Base-by-base conservation (phyloP, 2,888 invertebrate genomes). In the Idaea dimidiata region DNA sequence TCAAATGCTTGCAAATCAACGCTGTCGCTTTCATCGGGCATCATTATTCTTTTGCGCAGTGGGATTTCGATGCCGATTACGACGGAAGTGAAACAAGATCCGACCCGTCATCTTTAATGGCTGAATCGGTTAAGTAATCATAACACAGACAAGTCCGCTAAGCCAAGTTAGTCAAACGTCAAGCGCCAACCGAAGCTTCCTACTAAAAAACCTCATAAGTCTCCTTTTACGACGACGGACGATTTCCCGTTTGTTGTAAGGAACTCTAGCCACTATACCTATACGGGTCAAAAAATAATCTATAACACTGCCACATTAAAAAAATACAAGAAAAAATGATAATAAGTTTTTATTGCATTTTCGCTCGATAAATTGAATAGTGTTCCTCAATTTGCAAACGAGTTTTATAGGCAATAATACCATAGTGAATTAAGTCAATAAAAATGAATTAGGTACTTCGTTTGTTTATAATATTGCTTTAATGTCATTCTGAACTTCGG, bases 341-440 rank as follows among this genome's bases (percentile, higher is more conserved):
- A 43, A 43, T 43, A 43, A 5, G 10, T 8, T 43, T 43, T 43
- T 43, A 43, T 43, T 43, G 43, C 10, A 7, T 43, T 43, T 10
- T 43, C 14, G 43, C 43, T 10, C 10, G 2, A 43, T 43, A 7
- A 43, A 43, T 43, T 43, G 43, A 43, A 43, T 8, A 43, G 8
- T 8, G 43, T 43, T 43, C 10, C 10, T 3, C 43, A 43, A 43
- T 43, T 43, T 43, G 33, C 43, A 43, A 43, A 43, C 10, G 10
- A 7, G 43, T 43, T 43, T 43, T 43, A 43, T 43, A 43, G 43
- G 43, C 43, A 68, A 64, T 72, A 74, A 65, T 67, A 70, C 65
- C 69, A 70, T 61, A 63, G 63, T 71, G 64, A 61, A 24, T 66
- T 64, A 72, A 72, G 70, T 69, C 71, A 71, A 70, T 67, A 58